Base-by-base conservation (phyloP, 2,888 invertebrate species). In the Sympetrum striolatum region DNA sequence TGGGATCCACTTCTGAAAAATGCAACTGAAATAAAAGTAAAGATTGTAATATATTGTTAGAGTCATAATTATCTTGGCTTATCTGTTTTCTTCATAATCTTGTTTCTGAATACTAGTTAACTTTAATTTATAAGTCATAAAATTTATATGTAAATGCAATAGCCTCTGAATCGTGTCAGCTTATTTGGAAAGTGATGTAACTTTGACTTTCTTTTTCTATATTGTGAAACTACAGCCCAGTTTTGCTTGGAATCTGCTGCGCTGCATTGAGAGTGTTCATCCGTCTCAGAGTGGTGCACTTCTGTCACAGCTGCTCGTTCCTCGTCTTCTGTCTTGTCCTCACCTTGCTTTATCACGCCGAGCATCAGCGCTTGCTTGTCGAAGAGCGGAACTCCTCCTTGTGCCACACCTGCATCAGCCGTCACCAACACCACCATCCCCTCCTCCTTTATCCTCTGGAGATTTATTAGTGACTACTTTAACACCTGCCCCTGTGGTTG, bases 281-380 rank as follows among this genome's bases (percentile, higher is more conserved):
- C 95, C 95, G 39, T 95, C 94, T 44, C 97, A 97, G 93, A 96
- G 96, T 31, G 97, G 98, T 0, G 95, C 96, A 0, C 94, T 98
- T 22, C 94, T 98, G 80, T 86, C 86, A 2, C 94, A 94, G 80
- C 93, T 96, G 22, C 93, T 97, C 31, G 94, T 96, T 14, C 95
- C 96, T 90, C 94, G 95, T 92, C 95, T 98, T 91, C 94, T 97
- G 35, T 95, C 95, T 60, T 96, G 96, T 81, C 95, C 96, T 39
- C 96, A 97, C 91, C 95, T 97, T 53, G 96, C 96, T 0, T 93
- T 96, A 39, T 95, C 96, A 0, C 95, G 97, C 91, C 94, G 96
- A 93, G 96, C 97, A 90, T 96, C 96, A n/a, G 96, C 96, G 92
- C 95, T 98, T 90, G 97, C 97, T 0, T 96, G 96, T 93, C 93